Percentiles rank a stretch among this genome's conserved stretches.
phyloP scores from a whole-genome alignment of 2,888 invertebrate species.

The Scelioninae gen. 2 region DNA sequence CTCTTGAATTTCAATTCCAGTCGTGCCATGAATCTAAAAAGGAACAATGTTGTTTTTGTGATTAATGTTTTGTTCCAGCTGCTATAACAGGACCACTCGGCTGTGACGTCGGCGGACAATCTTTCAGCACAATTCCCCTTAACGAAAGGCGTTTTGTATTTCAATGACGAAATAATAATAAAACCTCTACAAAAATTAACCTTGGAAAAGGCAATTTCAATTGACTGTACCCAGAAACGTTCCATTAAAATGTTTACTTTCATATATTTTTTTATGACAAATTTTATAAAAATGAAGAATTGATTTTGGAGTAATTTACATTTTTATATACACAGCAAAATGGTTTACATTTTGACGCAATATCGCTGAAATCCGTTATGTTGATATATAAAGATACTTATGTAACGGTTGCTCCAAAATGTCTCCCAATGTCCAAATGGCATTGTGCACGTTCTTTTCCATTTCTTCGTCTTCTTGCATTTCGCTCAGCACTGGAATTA shows the following conservation, averaged over 20 bases:
- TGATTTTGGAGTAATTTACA: too few relatives aligned
- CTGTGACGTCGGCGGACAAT: conserved; percentile 62
- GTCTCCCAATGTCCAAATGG: conserved; percentile 89
- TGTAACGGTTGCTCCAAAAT: conserved; percentile 93
- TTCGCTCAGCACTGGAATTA: conserved; percentile 95
- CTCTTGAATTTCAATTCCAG: neutral
- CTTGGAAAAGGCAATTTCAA: too few relatives aligned
- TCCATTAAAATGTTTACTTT: too few relatives aligned
- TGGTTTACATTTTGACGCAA: neutral
- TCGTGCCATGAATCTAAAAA: neutral
- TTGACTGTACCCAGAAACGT: too few relatives aligned
- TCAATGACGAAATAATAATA: conserved; percentile 54
- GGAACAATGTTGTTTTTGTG: conserved; percentile 43
- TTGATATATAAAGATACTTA: conserved; percentile 92
- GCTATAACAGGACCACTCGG: conserved; percentile 87
- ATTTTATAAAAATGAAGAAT: too few relatives aligned
- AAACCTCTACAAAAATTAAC: conserved; percentile 40
- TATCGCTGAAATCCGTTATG: conserved; percentile 50
- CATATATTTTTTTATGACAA: too few relatives aligned
- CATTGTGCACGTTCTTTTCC: conserved; percentile 86
- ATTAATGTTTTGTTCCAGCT: conserved; percentile 77
- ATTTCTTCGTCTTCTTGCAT: conserved; percentile 90
- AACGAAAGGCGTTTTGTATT: conserved; percentile 54
- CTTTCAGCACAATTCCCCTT: conserved; percentile 55
- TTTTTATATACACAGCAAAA: too few relatives aligned